These are phyloP conservation scores for Crax fasciolata DNA, from an alignment of 2,797 vertebrate genomes.

Conservation along the genomic window DNA sequence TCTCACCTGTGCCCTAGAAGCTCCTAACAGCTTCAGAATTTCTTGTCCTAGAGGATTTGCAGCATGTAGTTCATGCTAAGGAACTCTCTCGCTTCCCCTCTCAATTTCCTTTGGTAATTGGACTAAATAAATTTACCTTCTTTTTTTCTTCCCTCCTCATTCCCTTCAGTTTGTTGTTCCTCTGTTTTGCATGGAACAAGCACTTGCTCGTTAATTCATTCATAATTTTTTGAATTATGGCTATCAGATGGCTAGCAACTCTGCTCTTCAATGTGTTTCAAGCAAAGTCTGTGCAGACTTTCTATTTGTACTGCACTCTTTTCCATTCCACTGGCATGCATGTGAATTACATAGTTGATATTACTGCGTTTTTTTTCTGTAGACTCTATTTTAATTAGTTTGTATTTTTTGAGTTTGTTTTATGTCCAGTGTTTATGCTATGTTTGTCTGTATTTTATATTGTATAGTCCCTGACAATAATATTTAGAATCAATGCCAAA, in stretches of 20 bases:
- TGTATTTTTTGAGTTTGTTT: slow-evolving; percentile 63
- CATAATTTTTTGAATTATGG: slow-evolving; percentile 20
- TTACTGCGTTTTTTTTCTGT: slow-evolving; percentile 43
- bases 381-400: slow-evolving; percentile 59
- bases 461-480: slow-evolving; percentile 81
- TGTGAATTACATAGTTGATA: slow-evolving; percentile 60
- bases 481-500: slow-evolving; percentile 45
- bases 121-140: not conserved
- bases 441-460: slow-evolving; percentile 78
- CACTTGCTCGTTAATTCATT: slow-evolving; percentile 35
- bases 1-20: slow-evolving; percentile 17
- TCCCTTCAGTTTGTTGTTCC: slow-evolving; percentile 1
- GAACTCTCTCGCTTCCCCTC: not conserved
- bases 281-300: slow-evolving; percentile 38
- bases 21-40: slow-evolving; percentile 41
- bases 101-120: not conserved
- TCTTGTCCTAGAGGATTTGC: not conserved
- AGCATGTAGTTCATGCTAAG: not conserved
- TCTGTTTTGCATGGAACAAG: slow-evolving; percentile 43
- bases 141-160: not conserved
- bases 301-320: slow-evolving; percentile 66
- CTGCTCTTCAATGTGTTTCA: slow-evolving; percentile 60
- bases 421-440: slow-evolving; percentile 69
- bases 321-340: slow-evolving; percentile 69
- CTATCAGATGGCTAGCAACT: slow-evolving; percentile 68